Evolutionary conservation across 2,888 invertebrate genomes (phyloP).

Genomic region (Synanthedon tipuliformis): DNA sequence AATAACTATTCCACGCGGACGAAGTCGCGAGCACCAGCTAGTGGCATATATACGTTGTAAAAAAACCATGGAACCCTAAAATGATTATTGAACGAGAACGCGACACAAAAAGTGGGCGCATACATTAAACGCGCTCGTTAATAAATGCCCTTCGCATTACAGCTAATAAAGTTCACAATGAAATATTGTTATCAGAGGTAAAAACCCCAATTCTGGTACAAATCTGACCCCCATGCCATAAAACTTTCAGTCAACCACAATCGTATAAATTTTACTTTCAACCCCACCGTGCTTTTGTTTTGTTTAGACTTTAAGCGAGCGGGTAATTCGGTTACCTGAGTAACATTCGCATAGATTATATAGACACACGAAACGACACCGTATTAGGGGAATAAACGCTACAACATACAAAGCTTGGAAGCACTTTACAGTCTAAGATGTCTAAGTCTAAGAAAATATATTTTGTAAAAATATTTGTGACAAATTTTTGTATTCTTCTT

Average conservation of each 20-base stretch:
- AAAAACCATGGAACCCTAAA: slow-evolving; percentile 7
- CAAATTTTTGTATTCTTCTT: too few relatives aligned
- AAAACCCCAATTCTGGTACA: slow-evolving; percentile 39
- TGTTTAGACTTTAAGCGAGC: slow-evolving; percentile 32
- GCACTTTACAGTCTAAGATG: too few relatives aligned
- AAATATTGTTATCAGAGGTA: slow-evolving; percentile 49
- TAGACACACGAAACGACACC: too few relatives aligned
- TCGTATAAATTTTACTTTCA: slow-evolving; percentile 44
- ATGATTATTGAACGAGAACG: slow-evolving; percentile 9
- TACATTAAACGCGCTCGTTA: slow-evolving; percentile 35
- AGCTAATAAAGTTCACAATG: slow-evolving; percentile 53
- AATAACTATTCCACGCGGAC: too few relatives aligned
- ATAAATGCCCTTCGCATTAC: slow-evolving; percentile 45
- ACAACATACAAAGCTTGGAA: too few relatives aligned
- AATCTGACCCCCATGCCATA: slow-evolving; percentile 36
- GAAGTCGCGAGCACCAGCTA: too few relatives aligned
- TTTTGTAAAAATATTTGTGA: too few relatives aligned
- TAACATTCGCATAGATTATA: slow-evolving; percentile 15
- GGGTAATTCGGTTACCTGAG: slow-evolving; percentile 44
- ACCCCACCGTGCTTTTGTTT: slow-evolving; percentile 29
- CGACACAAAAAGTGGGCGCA: slow-evolving; percentile 14
- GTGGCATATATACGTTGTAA: too few relatives aligned
- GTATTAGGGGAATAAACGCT: too few relatives aligned
- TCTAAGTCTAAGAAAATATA: too few relatives aligned
- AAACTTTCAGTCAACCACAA: slow-evolving; percentile 48